A percentile compares a stretch with the other conserved stretches of the same genome.
These are phyloP conservation scores for Elmis aenea DNA, from an alignment of 2,888 invertebrate genomes.

Conservation along the genomic window DNA sequence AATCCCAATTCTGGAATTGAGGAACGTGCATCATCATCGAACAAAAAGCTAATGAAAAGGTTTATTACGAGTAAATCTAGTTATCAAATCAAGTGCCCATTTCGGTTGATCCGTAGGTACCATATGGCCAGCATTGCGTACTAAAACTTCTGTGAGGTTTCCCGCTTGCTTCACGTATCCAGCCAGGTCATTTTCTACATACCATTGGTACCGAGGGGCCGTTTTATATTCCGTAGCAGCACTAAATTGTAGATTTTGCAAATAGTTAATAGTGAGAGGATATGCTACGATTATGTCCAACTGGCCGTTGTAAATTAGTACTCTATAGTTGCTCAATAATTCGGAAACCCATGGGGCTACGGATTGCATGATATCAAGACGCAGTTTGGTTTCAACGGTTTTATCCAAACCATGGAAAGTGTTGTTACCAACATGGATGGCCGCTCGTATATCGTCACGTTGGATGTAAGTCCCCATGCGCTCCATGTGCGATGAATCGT, in stretches of 20 bases:
- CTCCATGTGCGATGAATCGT: constrained; percentile 49
- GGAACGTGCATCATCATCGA: too few species aligned
- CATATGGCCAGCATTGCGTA: constrained; percentile 79
- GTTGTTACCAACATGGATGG: constrained; percentile 80
- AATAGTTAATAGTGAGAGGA: constrained; percentile 75
- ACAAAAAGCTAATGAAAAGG: constrained; percentile 25
- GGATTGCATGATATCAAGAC: constrained; percentile 75
- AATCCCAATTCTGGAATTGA: too few species aligned
- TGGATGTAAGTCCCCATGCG: constrained; percentile 62
- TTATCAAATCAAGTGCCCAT: constrained; percentile 70
- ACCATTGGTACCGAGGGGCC: constrained; percentile 66
- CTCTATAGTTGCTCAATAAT: constrained; percentile 61
- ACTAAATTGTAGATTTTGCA: constrained; percentile 66
- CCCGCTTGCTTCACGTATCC: constrained; percentile 71
- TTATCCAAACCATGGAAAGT: constrained; percentile 60
- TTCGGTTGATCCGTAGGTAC: constrained; percentile 74
- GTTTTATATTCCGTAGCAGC: constrained; percentile 61
- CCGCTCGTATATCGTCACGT: constrained; percentile 56
- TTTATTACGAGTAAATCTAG: constrained; percentile 54
- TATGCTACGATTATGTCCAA: constrained; percentile 88
- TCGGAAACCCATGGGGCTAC: constrained; percentile 69
- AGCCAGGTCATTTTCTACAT: constrained; percentile 62
- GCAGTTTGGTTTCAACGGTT: constrained; percentile 66
- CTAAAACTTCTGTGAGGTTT: constrained; percentile 67
- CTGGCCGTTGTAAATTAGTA: constrained; percentile 85